Evolutionary conservation across 2,113 vertebrate genomes (phyloP), one percentile per base, ranked within the genome.

Genomic region (Tonatia bakeri): DNA sequence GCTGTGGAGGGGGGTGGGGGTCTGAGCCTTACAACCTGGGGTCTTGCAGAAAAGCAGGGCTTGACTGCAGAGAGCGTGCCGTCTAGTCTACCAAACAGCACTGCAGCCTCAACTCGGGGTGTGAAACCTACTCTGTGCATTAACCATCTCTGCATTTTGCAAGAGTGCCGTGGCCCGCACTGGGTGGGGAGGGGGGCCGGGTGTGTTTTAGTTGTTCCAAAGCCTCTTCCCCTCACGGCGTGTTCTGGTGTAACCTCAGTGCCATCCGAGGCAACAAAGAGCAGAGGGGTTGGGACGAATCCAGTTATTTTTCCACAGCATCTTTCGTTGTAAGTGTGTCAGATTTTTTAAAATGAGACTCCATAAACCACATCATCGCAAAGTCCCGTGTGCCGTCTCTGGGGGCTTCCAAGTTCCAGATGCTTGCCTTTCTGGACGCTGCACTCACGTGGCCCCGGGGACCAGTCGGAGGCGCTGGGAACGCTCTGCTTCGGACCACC

Each of bases 241-340:
- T 90, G 92, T 91, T 97, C 92, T 87, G 81, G 91, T 94, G 69
- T 65, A 86, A 97, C 85, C 96, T 82, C 54, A 47, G 77, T 97
- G 94, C 95, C 97, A 97, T 94, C 92, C 92, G 77, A 97, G 73
- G 73, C 92, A 94, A 97, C 96, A 94, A 94, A 96, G 85, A 96
- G 95, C 92, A 87, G 88, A 94, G 83, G 50, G 75, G 28, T 82
- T 97, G 95, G 90, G 96, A 67, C 59, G 31, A 67, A 73, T 95
- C 96, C 94, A 94, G n/a, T 79, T 70, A 93, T 92, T 95, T 95
- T 84, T 64, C 90, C 87, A 90, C 92, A 90, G 94, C 84, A 94
- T 94, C 94, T 95, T 94, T 95, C 26, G 2, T 85, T 94, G 95
- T 92, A 94, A 97, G 96, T 88, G 90, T 90, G 92, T 97, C 77